phyloP scores from a whole-genome alignment of 2,113 vertebrate genomes.

The Myiozetetes cayanensis region DNA sequence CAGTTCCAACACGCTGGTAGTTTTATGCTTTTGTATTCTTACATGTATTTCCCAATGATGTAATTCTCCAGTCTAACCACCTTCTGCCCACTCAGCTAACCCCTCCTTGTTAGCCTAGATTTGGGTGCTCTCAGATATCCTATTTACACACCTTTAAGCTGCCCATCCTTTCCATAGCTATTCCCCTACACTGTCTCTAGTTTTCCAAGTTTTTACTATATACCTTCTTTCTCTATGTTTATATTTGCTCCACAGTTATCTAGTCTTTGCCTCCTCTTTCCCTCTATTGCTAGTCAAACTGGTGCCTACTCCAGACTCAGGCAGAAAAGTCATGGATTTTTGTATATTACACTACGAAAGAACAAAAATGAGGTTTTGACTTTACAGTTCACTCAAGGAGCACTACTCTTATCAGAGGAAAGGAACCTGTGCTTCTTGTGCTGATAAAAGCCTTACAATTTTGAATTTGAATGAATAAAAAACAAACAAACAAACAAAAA shows the following conservation, averaged over 20 bases:
- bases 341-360: background rate
- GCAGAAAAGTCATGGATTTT: background rate
- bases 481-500: no score
- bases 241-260: background rate
- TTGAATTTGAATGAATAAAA: background rate
- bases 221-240: background rate
- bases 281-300: background rate
- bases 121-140: background rate
- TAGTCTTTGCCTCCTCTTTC: background rate
- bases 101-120: background rate
- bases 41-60: background rate
- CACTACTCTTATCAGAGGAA: background rate
- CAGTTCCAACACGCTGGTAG: background rate
- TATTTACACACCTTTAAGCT: rapidly evolving
- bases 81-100: background rate
- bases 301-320: background rate
- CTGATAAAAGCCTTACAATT: background rate
- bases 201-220: background rate
- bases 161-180: background rate
- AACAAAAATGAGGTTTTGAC: background rate
- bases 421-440: background rate
- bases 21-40: background rate
- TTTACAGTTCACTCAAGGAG: background rate
- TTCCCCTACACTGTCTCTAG: background rate
- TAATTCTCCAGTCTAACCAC: background rate